phyloP scores from a whole-genome alignment of 2,113 vertebrate genomes.

The Dromiciops gliroides region DNA sequence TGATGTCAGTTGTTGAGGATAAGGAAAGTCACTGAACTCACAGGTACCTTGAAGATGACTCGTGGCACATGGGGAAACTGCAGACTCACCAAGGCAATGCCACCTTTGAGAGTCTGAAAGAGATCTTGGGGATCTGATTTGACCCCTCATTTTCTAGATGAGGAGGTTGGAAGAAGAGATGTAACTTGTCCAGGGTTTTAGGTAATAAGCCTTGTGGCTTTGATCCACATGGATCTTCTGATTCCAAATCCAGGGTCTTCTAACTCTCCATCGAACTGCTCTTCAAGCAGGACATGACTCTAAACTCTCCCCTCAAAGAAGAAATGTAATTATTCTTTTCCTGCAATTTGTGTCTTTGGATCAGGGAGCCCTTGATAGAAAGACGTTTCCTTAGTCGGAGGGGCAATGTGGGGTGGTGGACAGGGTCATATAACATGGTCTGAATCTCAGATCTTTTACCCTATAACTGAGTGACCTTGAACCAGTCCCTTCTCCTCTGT shows the following conservation, averaged over 20 bases:
- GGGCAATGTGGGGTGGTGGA: neutral
- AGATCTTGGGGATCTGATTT: neutral
- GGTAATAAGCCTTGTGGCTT: neutral
- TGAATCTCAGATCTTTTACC: neutral
- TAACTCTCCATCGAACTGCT: neutral
- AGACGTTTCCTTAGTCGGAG: neutral
- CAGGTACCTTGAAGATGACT: no score
- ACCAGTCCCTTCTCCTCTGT: neutral
- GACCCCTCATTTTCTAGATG: neutral
- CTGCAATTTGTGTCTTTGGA: neutral
- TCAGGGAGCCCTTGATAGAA: neutral
- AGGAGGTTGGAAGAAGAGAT: neutral
- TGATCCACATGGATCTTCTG: neutral
- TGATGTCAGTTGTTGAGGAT: neutral
- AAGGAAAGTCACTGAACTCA: neutral
- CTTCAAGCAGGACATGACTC: neutral
- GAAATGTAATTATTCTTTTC: neutral
- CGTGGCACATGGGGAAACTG: neutral
- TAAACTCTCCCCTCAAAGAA: neutral
- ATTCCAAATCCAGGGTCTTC: neutral
- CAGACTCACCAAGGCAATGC: neutral
- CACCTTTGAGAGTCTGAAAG: neutral
- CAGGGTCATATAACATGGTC: neutral
- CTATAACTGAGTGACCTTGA: neutral
- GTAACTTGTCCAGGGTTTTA: neutral